phyloP scores from a whole-genome alignment of 2,888 invertebrate genomes.

The Apantesis nais region DNA sequence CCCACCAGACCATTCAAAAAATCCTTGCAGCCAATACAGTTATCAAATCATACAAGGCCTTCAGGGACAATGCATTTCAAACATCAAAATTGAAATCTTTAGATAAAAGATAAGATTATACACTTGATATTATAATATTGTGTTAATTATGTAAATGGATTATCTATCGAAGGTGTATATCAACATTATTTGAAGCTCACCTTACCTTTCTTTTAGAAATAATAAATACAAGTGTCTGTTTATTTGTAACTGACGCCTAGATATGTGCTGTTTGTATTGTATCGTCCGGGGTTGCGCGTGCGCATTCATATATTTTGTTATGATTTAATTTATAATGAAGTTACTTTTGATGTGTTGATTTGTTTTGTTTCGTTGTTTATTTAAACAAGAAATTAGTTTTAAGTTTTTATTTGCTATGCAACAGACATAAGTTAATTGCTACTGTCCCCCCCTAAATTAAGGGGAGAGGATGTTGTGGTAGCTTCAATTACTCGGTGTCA shows the following conservation, averaged over 20 bases:
- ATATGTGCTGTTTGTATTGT: slow-evolving; percentile 42
- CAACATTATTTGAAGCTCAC: neutral
- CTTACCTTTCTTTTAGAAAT: slow-evolving; percentile 20
- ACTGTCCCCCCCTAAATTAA: no score
- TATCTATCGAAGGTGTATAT: neutral
- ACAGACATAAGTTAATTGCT: neutral
- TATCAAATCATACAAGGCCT: neutral
- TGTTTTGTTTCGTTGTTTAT: neutral
- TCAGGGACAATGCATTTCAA: neutral
- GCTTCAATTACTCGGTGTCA: no score
- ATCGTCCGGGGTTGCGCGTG: slow-evolving; percentile 37
- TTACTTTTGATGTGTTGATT: neutral
- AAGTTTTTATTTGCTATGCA: neutral
- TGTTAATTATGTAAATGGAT: neutral
- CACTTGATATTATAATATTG: neutral
- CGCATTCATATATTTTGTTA: slow-evolving; percentile 11
- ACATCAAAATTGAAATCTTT: neutral
- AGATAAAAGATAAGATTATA: neutral
- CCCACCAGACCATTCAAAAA: no score
- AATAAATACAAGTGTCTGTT: slow-evolving; percentile 35
- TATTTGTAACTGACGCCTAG: slow-evolving; percentile 45
- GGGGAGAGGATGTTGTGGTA: no score
- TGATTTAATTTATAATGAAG: slow-evolving; percentile 2
- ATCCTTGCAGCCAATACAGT: neutral
- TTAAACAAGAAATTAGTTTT: neutral